Evolutionary conservation across 2,113 vertebrate genomes (phyloP).

Genomic region (Tonatia bakeri): DNA sequence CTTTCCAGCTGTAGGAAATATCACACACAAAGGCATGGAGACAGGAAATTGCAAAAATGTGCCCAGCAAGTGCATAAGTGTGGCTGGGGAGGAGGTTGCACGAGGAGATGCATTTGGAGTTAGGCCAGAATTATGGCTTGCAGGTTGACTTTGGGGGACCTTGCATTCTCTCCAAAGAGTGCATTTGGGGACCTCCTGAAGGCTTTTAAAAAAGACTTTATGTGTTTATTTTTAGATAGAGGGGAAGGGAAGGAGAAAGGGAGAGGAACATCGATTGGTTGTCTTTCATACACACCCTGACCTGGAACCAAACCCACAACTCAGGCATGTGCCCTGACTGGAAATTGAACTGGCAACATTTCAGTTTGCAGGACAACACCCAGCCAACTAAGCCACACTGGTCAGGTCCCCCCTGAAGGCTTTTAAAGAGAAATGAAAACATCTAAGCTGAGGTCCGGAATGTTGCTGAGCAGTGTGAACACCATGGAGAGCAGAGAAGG

Average conservation of each 20-base stretch:
- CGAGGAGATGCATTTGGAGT: no score
- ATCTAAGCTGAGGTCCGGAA: background rate
- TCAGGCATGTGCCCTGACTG: no score
- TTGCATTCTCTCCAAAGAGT: background rate
- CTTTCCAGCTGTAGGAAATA: background rate
- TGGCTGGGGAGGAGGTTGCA: background rate
- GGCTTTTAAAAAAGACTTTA: background rate
- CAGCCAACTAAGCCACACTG: no score
- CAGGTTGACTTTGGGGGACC: background rate
- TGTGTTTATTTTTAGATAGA: background rate
- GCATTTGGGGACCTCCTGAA: background rate
- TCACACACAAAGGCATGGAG: background rate
- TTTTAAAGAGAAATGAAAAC: background rate
- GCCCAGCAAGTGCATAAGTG: background rate
- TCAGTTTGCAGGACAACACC: no score
- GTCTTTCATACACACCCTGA: no score
- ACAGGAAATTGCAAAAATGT: background rate
- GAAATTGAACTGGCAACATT: no score
- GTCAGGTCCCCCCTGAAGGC: background rate
- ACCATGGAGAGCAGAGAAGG: background rate
- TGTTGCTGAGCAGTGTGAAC: background rate
- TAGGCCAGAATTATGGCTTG: background rate
- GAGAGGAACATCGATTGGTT: background rate
- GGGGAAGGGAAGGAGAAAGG: background rate
- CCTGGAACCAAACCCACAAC: no score